Evolutionary conservation across 2,113 vertebrate genomes (phyloP).

Genomic region (Gnathonemus longibarbis): DNA sequence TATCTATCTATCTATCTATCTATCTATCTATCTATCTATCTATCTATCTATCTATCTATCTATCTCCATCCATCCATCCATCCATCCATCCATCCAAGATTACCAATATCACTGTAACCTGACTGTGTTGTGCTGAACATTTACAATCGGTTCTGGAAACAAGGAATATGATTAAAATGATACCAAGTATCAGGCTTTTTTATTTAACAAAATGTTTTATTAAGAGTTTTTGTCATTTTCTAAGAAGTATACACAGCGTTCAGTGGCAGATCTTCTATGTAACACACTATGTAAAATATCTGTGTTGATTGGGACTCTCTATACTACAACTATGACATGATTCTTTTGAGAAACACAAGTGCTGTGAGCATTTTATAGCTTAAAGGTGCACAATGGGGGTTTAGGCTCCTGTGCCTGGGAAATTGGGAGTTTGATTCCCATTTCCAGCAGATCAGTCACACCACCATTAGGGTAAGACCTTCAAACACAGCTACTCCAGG

Average conservation of each 20-base stretch:
- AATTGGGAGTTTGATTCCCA: not conserved
- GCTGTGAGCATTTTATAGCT: not conserved
- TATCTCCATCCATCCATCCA: not conserved
- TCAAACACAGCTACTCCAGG: not conserved
- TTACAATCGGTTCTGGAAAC: not conserved
- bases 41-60: not conserved
- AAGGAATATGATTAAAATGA: not conserved
- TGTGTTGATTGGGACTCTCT: not conserved
- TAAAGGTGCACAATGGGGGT: not conserved
- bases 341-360: not conserved
- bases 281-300: not conserved
- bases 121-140: not conserved
- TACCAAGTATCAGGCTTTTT: not conserved
- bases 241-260: not conserved
- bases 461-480: not conserved
- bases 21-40: too few relatives aligned
- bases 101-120: not conserved
- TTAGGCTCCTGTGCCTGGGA: not conserved
- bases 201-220: not conserved
- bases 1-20: too few relatives aligned
- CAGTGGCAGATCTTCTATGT: not conserved
- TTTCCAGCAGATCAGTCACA: not conserved
- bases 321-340: not conserved
- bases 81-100: not conserved
- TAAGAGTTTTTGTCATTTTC: not conserved